Evolutionary conservation across 2,888 invertebrate species (phyloP).

Genomic region (Tenthredo distinguenda): DNA sequence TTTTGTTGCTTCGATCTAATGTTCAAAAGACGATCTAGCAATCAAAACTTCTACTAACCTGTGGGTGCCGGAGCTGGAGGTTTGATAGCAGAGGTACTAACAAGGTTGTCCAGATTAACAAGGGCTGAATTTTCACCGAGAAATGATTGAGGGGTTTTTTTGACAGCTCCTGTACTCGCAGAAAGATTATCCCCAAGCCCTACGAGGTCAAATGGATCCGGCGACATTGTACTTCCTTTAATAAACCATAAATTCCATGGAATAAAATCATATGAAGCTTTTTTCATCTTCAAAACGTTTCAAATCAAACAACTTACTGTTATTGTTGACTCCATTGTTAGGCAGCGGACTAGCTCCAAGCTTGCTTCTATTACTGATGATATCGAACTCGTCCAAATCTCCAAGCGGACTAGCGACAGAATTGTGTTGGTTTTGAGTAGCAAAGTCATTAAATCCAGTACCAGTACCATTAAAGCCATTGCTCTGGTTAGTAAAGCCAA

Average conservation of each 20-base stretch:
- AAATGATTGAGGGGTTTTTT: constrained; percentile 97
- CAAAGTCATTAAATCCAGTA: constrained; percentile 68
- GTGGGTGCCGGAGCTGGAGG: constrained; percentile 78
- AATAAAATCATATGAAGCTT: constrained; percentile 42
- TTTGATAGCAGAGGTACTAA: constrained; percentile 81
- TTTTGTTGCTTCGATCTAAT: constrained; percentile 18
- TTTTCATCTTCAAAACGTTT: constrained; percentile 46
- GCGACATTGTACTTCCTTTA: constrained; percentile 75
- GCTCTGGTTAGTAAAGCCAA: constrained; percentile 64
- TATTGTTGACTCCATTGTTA: constrained; percentile 64
- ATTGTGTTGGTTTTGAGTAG: constrained; percentile 68
- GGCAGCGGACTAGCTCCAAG: constrained; percentile 73
- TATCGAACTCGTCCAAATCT: constrained; percentile 93
- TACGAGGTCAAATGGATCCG: constrained; percentile 87
- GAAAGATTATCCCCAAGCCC: constrained; percentile 81
- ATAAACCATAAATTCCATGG: constrained; percentile 51
- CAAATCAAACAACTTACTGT: constrained; percentile 66
- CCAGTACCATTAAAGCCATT: constrained; percentile 74
- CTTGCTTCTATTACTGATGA: constrained; percentile 88
- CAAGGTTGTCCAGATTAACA: constrained; percentile 98
- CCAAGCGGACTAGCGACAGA: constrained; percentile 79
- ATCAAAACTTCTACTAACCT: constrained; percentile 73
- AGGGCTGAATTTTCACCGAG: constrained; percentile 97
- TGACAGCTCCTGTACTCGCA: constrained; percentile 81
- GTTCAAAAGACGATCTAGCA: background rate